phyloP scores from a whole-genome alignment of 35 echinoderm and acorn worm species.

The Ptychodera flava region DNA sequence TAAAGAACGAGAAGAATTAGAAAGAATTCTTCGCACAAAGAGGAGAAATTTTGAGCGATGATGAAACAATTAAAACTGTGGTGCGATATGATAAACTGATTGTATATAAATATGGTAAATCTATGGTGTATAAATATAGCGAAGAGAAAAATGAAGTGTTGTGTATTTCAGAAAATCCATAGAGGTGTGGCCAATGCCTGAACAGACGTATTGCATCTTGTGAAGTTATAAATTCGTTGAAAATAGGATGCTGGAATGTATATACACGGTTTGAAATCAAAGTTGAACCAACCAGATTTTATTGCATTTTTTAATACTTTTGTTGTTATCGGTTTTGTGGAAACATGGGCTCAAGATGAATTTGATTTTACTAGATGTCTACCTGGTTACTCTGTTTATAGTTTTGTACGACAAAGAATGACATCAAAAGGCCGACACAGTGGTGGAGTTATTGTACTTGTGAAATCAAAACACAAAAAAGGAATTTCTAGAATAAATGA shows the following conservation, averaged over 20 bases:
- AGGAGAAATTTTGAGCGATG: not conserved
- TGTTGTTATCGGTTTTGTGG: not conserved
- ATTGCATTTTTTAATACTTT: not conserved
- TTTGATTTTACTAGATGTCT: not conserved
- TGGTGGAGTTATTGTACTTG: not conserved
- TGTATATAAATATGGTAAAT: not conserved
- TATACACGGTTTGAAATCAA: not conserved
- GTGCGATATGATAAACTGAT: not conserved
- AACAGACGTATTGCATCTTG: not conserved
- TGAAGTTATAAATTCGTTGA: not conserved
- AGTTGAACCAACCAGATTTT: not conserved
- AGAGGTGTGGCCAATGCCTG: not conserved
- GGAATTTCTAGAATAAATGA: not conserved
- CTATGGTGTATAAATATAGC: not conserved
- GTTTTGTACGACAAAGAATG: not conserved
- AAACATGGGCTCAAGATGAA: not conserved
- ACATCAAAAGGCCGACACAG: not conserved
- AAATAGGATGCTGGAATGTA: not conserved
- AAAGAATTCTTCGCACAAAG: not conserved
- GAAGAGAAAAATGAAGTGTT: not conserved
- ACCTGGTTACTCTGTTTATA: not conserved
- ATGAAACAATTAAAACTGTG: not conserved
- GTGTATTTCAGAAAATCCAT: not conserved
- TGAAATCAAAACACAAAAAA: not conserved
- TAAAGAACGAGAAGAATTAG: not conserved